Evolutionary conservation across 2,797 vertebrate species (phyloP).

Genomic region (Rhinatrema bivittatum): DNA sequence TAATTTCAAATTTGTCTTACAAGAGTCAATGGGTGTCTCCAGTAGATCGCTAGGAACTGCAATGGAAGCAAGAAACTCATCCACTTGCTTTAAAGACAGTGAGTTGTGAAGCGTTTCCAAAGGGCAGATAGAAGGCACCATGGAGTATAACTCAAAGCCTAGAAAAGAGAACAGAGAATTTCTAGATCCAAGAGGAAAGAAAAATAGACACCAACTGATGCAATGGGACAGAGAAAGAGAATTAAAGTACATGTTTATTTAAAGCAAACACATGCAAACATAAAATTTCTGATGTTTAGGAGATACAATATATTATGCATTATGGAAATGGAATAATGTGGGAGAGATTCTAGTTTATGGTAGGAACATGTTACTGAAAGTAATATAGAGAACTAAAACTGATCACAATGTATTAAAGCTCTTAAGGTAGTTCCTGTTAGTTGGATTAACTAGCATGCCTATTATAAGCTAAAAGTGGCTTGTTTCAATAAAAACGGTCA

Average conservation of each 20-base stretch:
- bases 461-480: too few relatives aligned
- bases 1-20: too few relatives aligned
- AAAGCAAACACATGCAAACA: slow-evolving; percentile 30
- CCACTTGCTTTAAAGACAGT: slow-evolving; percentile 81
- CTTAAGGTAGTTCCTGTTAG: too few relatives aligned
- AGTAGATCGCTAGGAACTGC: slow-evolving; percentile 55
- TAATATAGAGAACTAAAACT: background rate
- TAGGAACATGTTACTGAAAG: slow-evolving; percentile 2
- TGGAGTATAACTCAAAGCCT: slow-evolving; percentile 86
- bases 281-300: slow-evolving; percentile 22
- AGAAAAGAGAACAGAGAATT: slow-evolving; percentile 32
- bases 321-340: slow-evolving; percentile 17
- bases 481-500: too few relatives aligned
- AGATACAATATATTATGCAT: slow-evolving; percentile 26
- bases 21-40: slow-evolving; percentile 44
- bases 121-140: slow-evolving; percentile 85
- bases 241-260: slow-evolving; percentile 6
- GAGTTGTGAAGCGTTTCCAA: slow-evolving; percentile 85
- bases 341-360: slow-evolving; percentile 8
- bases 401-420: too few relatives aligned
- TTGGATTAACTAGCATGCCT: too few relatives aligned
- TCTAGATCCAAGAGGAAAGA: slow-evolving; percentile 19
- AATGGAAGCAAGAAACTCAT: slow-evolving; percentile 77
- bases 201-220: too few relatives aligned
- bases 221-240: background rate